phyloP scores from a whole-genome alignment of 2,888 invertebrate species.

The Acanthacorydalis orientalis region DNA sequence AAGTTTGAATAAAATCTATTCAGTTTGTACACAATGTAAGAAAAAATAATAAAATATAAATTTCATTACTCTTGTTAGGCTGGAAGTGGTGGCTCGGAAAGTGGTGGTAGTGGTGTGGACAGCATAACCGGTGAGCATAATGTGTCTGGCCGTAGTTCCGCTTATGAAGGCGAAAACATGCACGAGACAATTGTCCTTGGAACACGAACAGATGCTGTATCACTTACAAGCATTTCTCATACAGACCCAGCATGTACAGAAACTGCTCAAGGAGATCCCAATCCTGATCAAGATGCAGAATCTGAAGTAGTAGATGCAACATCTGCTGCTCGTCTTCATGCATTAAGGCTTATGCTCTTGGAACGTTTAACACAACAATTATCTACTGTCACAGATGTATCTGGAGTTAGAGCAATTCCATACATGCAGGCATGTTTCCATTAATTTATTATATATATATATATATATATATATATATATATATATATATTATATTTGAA shows the following conservation, averaged over 20 bases:
- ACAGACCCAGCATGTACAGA: slow-evolving; percentile 20
- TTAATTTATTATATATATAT: background rate
- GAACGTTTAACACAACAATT: slow-evolving; percentile 63
- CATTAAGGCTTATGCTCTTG: slow-evolving; percentile 50
- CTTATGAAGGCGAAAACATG: slow-evolving; percentile 69
- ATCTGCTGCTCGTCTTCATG: slow-evolving; percentile 41
- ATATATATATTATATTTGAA: background rate
- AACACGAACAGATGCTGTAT: slow-evolving; percentile 37
- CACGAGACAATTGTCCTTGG: slow-evolving; percentile 34
- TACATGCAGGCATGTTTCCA: slow-evolving; percentile 63
- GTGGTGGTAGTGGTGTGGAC: slow-evolving; percentile 82
- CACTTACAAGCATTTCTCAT: slow-evolving; percentile 25
- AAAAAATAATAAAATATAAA: too few relatives aligned
- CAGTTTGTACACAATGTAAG: background rate
- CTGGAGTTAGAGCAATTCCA: slow-evolving; percentile 76
- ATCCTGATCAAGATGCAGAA: slow-evolving; percentile 20
- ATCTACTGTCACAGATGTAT: slow-evolving; percentile 55
- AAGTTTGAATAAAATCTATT: background rate
- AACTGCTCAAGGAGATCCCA: slow-evolving; percentile 18
- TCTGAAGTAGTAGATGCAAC: slow-evolving; percentile 17
- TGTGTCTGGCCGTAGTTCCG: slow-evolving; percentile 84
- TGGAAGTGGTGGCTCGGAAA: slow-evolving; percentile 61
- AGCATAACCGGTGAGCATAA: slow-evolving; percentile 74
- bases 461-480: too few relatives aligned
- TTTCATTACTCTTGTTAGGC: slow-evolving; percentile 24